Evolutionary conservation across 2,797 vertebrate species (phyloP).

Genomic region (Macropodus opercularis): DNA sequence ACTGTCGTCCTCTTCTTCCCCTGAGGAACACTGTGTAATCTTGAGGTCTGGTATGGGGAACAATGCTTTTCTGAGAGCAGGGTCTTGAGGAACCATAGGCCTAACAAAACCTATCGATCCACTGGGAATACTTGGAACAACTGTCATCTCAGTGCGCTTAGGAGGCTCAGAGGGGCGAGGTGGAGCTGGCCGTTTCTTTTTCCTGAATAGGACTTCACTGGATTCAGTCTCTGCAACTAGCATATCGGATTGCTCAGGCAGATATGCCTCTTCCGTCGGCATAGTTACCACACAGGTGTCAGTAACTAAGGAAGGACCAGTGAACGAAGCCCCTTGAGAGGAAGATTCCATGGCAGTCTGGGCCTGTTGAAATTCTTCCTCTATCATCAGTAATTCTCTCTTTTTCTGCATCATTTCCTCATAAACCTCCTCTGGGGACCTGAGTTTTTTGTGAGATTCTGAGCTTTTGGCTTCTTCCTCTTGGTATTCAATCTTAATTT

Average conservation of each 20-base stretch:
- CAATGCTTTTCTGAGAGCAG: slow-evolving; percentile 82
- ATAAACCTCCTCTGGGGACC: slow-evolving; percentile 88
- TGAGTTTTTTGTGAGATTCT: slow-evolving; percentile 84
- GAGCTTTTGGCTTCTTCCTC: slow-evolving; percentile 77
- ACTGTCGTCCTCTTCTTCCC: slow-evolving; percentile 92
- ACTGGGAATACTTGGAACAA: slow-evolving; percentile 71
- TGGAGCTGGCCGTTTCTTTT: slow-evolving; percentile 86
- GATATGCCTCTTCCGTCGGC: slow-evolving; percentile 79
- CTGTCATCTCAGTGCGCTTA: slow-evolving; percentile 73
- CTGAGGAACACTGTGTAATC: slow-evolving; percentile 97
- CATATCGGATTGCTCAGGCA: slow-evolving; percentile 75
- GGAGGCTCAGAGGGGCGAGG: slow-evolving; percentile 80
- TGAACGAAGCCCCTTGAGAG: slow-evolving; percentile 80
- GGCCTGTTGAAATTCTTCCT: slow-evolving; percentile 77
- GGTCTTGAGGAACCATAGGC: slow-evolving; percentile 81
- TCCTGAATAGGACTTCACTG: slow-evolving; percentile 85
- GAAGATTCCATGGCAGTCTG: slow-evolving; percentile 76
- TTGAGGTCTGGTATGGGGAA: slow-evolving; percentile 97
- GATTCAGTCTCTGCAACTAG: slow-evolving; percentile 79
- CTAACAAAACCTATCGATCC: slow-evolving; percentile 80
- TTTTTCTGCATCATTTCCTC: slow-evolving; percentile 90
- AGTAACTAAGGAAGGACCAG: slow-evolving; percentile 76
- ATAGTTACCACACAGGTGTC: slow-evolving; percentile 90
- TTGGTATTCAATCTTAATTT: slow-evolving; percentile 69
- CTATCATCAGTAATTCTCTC: slow-evolving; percentile 82